Percentiles rank a stretch among this genome's conserved stretches.
Conservation (phyloP, 2,888 invertebrate genomes). For the Habrosyne pyritoides region DNA sequence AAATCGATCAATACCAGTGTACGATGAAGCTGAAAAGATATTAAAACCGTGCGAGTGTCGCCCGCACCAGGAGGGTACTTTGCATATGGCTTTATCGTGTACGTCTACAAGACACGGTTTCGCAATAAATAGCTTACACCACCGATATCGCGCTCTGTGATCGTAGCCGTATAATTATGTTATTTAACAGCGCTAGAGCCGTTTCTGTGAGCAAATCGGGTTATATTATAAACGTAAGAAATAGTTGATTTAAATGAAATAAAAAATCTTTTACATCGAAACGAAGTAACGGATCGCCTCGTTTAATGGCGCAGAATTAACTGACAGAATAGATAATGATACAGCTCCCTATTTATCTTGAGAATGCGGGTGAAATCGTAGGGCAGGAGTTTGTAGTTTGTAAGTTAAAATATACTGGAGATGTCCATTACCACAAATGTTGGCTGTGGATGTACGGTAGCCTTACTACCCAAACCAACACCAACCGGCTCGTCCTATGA, state of each 20-base stretch:
- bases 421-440: too few species aligned
- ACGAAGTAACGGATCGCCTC: too few species aligned
- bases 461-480: too few species aligned
- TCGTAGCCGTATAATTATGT: conserved; percentile 4
- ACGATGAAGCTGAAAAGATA: neutral
- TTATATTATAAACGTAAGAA: neutral
- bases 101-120: conserved; percentile 49
- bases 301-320: too few species aligned
- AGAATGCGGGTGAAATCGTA: too few species aligned
- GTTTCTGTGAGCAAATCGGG: neutral
- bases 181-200: conserved; percentile 4
- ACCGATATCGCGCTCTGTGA: neutral
- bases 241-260: neutral
- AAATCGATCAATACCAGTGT: neutral
- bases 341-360: too few species aligned
- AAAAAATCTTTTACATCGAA: too few species aligned
- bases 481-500: too few species aligned
- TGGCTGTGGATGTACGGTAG: too few species aligned
- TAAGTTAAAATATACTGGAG: too few species aligned
- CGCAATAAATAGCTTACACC: conserved; percentile 41
- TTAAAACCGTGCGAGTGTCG: conserved; percentile 8
- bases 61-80: conserved; percentile 37
- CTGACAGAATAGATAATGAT: too few species aligned
- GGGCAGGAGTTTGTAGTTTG: too few species aligned
- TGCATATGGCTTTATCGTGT: conserved; percentile 64